phyloP scores from a whole-genome alignment of 2,888 invertebrate genomes.

The Clitarchus hookeri region DNA sequence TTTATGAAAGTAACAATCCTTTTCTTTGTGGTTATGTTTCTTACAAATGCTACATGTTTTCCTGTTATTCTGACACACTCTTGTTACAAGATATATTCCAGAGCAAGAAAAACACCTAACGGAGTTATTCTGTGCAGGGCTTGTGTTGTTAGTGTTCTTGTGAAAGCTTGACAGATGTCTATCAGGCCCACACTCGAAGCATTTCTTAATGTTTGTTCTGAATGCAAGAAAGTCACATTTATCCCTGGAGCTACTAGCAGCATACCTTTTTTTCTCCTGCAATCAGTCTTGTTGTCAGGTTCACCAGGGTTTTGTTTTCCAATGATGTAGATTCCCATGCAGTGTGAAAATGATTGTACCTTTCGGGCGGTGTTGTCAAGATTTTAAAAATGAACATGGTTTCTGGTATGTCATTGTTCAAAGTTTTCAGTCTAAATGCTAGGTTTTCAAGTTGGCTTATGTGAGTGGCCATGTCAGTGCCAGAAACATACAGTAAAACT shows the following conservation, averaged over 20 bases:
- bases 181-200: background rate
- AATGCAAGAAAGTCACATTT: background rate
- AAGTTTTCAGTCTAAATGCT: too few relatives aligned
- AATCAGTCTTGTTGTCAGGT: background rate
- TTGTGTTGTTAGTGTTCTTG: background rate
- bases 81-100: background rate
- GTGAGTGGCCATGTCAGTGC: too few relatives aligned
- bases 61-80: background rate
- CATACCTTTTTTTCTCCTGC: background rate
- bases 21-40: background rate
- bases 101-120: background rate
- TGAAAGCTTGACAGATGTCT: background rate
- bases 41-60: background rate
- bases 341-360: background rate
- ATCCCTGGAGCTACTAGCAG: background rate
- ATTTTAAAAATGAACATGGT: too few relatives aligned
- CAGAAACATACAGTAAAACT: too few relatives aligned
- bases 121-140: background rate
- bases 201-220: background rate
- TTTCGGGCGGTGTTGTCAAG: background rate
- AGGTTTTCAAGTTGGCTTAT: too few relatives aligned
- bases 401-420: too few relatives aligned
- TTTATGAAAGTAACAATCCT: background rate
- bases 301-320: too few relatives aligned
- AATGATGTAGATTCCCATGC: too few relatives aligned